A percentile compares a stretch with the other conserved stretches of the same genome.
Conservation (phyloP, 2,113 vertebrate genomes). For the Tenebrosternarchus preto region DNA sequence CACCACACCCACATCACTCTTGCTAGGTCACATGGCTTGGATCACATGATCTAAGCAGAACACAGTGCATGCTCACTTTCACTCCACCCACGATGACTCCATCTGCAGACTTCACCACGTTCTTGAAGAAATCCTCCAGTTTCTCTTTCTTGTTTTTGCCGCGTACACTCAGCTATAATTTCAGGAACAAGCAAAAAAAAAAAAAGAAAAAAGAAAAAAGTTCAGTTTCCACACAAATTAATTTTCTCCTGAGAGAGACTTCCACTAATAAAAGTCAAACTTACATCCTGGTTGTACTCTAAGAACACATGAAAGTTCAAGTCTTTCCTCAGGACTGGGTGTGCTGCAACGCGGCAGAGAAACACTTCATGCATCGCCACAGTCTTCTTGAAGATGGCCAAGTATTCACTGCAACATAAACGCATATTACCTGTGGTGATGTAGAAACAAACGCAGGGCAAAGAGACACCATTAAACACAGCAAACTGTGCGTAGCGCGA, state of each 20-base stretch:
- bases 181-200: conserved; percentile 26
- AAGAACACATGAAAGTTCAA: conserved; percentile 99
- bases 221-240: neutral
- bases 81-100: conserved; percentile 97
- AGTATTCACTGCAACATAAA: conserved; percentile 85
- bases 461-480: neutral
- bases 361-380: conserved; percentile 99
- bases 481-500: neutral
- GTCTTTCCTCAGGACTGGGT: conserved; percentile 96
- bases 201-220: neutral
- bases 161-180: conserved; percentile 91
- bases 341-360: conserved; percentile 94
- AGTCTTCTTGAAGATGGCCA: conserved; percentile 99
- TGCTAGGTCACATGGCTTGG: conserved; percentile 37
- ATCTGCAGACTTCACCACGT: conserved; percentile 97
- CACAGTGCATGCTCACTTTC: conserved; percentile 78
- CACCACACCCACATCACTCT: conserved; percentile 1
- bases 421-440: neutral
- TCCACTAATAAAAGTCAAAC: conserved; percentile 62
- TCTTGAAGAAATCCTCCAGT: conserved; percentile 98
- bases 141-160: conserved; percentile 99
- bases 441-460: neutral
- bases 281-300: conserved; percentile 99
- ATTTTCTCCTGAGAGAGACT: neutral
- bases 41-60: conserved; percentile 25